Base-by-base conservation (phyloP, 2,113 vertebrate species). In the Percina caprodes region DNA sequence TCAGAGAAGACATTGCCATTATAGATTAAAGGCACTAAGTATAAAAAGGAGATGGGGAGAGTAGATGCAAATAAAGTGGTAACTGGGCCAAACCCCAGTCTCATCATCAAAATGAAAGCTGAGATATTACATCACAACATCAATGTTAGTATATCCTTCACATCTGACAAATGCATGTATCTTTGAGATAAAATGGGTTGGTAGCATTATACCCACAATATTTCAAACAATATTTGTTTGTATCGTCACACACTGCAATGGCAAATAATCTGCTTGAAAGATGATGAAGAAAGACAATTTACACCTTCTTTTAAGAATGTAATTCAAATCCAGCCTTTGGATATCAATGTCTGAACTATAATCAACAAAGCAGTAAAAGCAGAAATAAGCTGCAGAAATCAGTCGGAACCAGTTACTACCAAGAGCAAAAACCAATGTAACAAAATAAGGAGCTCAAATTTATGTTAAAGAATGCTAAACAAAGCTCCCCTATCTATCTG, bases 1-100 rank as follows among this genome's bases (percentile, higher is more conserved):
- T 65, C 67, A 83, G 61, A 73, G 46, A 23, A 60, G 52, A 68
- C 33, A 39, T 6, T 55, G 24, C 18, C n/a, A 45, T 19, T 60
- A 78, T 54, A 51, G 45, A 87, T 82, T 45, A 23, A 74, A 77
- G 45, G 18, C 19, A 19, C 24, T 69, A 54, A 63, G 63, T 76
- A 9, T n/a, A 74, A 65, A 52, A 56, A 69, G 21, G 12, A 63
- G 12, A 14, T 6, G 12, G n/a, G 9, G 6, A 61, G 54, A 18
- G 23, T 26, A 23, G 23, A 70, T 7, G 19, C 33, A 63, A 9
- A 52, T 30, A 39, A 1, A 11, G 5, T 30, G 11, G 8, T 24
- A 65, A 75, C 39, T 13, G 15, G 51, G 59, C 4, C 19, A 76
- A 59, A 35, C 12, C 49, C 46, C 42, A 58, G 55, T 70, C 6